Conservation (phyloP, 2,888 invertebrate genomes). For the Pheosia gnoma region DNA sequence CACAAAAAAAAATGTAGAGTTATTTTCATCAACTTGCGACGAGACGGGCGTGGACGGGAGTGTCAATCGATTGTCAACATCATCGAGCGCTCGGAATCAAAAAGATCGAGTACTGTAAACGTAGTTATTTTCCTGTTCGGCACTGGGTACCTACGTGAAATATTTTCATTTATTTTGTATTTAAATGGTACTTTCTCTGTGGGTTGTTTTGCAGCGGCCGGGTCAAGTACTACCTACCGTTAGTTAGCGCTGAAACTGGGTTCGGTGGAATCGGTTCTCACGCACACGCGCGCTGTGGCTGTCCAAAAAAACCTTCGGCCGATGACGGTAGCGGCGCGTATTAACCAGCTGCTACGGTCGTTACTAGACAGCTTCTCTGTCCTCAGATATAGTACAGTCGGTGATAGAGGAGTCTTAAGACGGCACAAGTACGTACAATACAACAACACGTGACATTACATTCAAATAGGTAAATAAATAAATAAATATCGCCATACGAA, state of each 20-base stretch:
- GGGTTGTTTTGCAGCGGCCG: conserved; percentile 24
- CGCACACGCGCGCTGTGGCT: conserved; percentile 67
- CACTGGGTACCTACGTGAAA: conserved; percentile 24
- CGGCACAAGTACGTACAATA: not conserved
- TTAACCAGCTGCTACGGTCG: conserved; percentile 64
- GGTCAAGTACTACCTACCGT: conserved; percentile 29
- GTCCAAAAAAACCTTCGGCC: conserved; percentile 51
- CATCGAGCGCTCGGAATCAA: conserved; percentile 17
- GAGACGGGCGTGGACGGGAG: conserved; percentile 9
- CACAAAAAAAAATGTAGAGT: not conserved
- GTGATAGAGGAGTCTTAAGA: conserved; percentile 15
- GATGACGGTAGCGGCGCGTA: conserved; percentile 65
- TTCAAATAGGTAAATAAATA: too few species aligned
- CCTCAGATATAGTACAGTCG: conserved; percentile 50
- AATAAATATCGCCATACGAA: too few species aligned
- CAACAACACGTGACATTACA: too few species aligned
- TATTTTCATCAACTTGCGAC: not conserved
- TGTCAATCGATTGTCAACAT: conserved; percentile 31
- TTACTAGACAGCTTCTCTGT: conserved; percentile 39
- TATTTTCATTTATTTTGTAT: conserved; percentile 26
- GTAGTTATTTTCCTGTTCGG: conserved; percentile 38
- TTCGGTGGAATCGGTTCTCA: conserved; percentile 66
- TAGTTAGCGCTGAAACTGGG: conserved; percentile 38
- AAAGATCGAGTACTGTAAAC: conserved; percentile 28
- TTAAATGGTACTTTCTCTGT: conserved; percentile 38